Conservation (phyloP, 2,113 vertebrate species). For the Mus pahari region DNA sequence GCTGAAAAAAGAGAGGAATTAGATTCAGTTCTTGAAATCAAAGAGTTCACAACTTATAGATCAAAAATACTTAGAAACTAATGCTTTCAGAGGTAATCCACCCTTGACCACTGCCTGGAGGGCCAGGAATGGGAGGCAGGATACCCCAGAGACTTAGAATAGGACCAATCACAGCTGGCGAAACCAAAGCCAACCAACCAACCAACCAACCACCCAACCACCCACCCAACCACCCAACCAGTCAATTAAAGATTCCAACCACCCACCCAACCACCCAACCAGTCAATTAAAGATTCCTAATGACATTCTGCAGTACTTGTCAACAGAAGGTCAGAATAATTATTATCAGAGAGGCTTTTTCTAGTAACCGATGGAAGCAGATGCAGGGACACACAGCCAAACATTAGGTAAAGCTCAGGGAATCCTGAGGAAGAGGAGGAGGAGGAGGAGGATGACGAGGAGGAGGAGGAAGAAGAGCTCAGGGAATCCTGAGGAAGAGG, state of each 20-base stretch:
- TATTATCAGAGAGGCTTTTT: background rate
- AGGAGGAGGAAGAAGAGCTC: background rate
- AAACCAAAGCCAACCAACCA: background rate
- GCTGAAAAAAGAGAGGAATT: background rate
- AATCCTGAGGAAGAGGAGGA: background rate
- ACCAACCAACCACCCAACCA: too few species aligned
- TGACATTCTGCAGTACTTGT: background rate
- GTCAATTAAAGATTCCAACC: background rate
- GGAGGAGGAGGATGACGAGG: too few species aligned
- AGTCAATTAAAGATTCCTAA: background rate
- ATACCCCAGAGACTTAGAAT: background rate
- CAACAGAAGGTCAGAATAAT: background rate
- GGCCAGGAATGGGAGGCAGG: background rate
- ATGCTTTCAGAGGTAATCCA: background rate
- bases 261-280: background rate
- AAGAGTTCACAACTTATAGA: background rate
- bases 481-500: background rate
- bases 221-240: too few species aligned
- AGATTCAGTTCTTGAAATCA: background rate
- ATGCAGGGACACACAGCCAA: background rate
- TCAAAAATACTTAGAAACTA: conserved; percentile 22
- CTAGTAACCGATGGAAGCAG: background rate
- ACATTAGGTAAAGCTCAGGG: background rate
- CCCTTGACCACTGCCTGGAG: background rate
- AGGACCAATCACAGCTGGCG: background rate